These are phyloP conservation scores for Helicolenus hilgendorfi DNA, from an alignment of 2,797 vertebrate species.

Conservation along the genomic window DNA sequence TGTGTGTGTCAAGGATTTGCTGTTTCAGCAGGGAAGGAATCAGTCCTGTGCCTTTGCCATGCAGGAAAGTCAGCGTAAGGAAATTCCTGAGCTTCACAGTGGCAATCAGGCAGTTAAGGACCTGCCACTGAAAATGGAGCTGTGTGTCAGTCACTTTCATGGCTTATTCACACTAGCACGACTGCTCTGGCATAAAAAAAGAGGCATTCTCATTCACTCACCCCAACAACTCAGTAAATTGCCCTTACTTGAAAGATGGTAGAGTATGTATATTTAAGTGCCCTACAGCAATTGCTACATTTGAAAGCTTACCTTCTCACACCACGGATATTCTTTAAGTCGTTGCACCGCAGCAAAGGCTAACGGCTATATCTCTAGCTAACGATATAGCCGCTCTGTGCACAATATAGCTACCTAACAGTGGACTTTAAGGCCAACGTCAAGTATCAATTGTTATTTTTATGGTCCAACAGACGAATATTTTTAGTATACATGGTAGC, in stretches of 20 bases:
- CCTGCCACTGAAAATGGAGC: slow-evolving; percentile 87
- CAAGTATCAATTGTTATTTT: background rate
- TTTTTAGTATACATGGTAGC: background rate
- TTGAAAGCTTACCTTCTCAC: slow-evolving; percentile 29
- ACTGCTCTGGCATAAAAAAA: slow-evolving; percentile 61
- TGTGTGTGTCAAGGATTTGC: slow-evolving; percentile 77
- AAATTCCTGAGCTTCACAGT: slow-evolving; percentile 85
- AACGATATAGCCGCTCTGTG: background rate
- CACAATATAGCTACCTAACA: background rate
- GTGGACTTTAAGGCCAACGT: background rate
- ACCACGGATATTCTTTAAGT: background rate
- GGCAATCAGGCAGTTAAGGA: slow-evolving; percentile 88
- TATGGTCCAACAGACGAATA: background rate
- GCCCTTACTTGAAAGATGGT: slow-evolving; percentile 56
- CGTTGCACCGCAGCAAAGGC: background rate
- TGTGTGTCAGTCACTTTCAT: slow-evolving; percentile 86
- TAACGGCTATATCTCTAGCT: background rate
- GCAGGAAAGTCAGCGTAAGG: slow-evolving; percentile 84
- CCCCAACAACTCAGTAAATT: slow-evolving; percentile 68
- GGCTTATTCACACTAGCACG: slow-evolving; percentile 83
- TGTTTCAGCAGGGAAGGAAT: slow-evolving; percentile 88
- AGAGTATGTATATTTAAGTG: slow-evolving; percentile 36
- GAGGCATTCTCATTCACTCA: slow-evolving; percentile 70
- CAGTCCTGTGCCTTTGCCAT: slow-evolving; percentile 78
- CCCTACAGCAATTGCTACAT: background rate